Base-by-base conservation (phyloP, 2,888 invertebrate genomes). In the Monochamus alternatus region DNA sequence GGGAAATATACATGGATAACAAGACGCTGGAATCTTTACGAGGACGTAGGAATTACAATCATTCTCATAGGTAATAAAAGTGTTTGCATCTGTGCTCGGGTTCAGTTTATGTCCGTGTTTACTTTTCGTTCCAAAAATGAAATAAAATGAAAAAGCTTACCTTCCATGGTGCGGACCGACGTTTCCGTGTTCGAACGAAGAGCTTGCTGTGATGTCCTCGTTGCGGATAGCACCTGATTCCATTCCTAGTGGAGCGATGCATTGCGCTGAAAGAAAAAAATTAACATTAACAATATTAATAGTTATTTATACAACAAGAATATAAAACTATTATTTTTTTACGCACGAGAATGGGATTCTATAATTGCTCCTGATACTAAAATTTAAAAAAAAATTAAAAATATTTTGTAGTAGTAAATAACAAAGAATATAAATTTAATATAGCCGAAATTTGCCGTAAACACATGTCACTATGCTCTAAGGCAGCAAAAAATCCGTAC, bases 151-250 rank as follows among this genome's bases (percentile, higher is more conserved):
- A 77, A 59, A 75, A 75, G 10, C 89, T 89, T 89, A 96, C 97
- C 97, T 93, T 89, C 94, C 96, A 87, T 95, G 94, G 85, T 94
- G 94, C 65, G 97, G 96, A 81, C 96, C 97, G 78, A 96, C 96
- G 88, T 95, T 95, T 86, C 93, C 93, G 85, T 93, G 92, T 89
- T 96, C 95, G 90, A 95, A 96, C 82, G 95, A 94, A 63, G 96
- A 96, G 89, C 95, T 96, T 80, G 96, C 96, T 75, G 92, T 93
- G 86, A 97, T 93, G 89, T 95, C 95, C 84, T 91, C 91, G 90
- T 97, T 95, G 84, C 93, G 92, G 86, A 97, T 96, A 83, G 91
- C 91, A 77, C 95, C 94, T 82, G 93, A 93, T 90, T 96, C 95
- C 96, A 97, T 95, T 78, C 97, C 97, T 87, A 97, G 91, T 68